Conservation (phyloP, 1,140 invertebrate species). For the Drosophila dunni region DNA sequence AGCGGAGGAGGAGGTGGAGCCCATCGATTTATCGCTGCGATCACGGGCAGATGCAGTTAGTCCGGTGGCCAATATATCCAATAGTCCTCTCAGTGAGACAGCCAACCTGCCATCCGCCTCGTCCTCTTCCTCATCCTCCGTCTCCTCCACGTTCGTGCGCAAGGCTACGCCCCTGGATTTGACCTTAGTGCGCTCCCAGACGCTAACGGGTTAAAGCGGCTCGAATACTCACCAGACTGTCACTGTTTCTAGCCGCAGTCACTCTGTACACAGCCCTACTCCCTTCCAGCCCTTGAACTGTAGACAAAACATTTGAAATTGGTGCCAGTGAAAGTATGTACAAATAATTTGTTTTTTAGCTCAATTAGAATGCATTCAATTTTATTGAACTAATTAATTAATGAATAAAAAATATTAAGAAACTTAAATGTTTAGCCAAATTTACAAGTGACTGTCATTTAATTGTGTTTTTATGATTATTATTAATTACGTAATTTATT, state of each 20-base stretch:
- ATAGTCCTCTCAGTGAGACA: slow-evolving; percentile 61
- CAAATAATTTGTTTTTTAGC: slow-evolving; percentile 68
- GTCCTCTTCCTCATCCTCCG: slow-evolving; percentile 26
- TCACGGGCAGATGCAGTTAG: slow-evolving; percentile 71
- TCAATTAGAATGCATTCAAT: slow-evolving; percentile 50
- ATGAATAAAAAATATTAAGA: slow-evolving; percentile 17
- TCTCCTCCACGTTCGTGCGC: slow-evolving; percentile 58
- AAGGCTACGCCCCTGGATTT: slow-evolving; percentile 88
- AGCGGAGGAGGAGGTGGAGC: slow-evolving; percentile 89
- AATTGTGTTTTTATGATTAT: slow-evolving; percentile 43
- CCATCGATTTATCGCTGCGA: slow-evolving; percentile 91
- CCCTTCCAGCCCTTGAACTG: too few relatives aligned
- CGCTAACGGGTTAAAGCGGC: slow-evolving; percentile 58
- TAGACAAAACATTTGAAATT: slow-evolving; percentile 41
- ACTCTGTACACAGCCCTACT: slow-evolving; percentile 11
- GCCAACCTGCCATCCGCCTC: slow-evolving; percentile 43
- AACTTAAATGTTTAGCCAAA: slow-evolving; percentile 61
- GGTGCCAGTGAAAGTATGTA: slow-evolving; percentile 80
- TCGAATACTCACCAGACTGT: slow-evolving; percentile 57
- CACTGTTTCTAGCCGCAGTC: background rate
- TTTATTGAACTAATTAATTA: slow-evolving; percentile 1
- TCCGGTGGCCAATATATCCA: slow-evolving; percentile 47
- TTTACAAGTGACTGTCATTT: slow-evolving; percentile 68
- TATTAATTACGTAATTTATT: slow-evolving; percentile 59
- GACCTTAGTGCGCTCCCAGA: slow-evolving; percentile 85